A percentile compares a stretch with the other conserved stretches of the same genome.
phyloP scores from a whole-genome alignment of 2,888 invertebrate genomes.

The Temnothorax unifasciatus region DNA sequence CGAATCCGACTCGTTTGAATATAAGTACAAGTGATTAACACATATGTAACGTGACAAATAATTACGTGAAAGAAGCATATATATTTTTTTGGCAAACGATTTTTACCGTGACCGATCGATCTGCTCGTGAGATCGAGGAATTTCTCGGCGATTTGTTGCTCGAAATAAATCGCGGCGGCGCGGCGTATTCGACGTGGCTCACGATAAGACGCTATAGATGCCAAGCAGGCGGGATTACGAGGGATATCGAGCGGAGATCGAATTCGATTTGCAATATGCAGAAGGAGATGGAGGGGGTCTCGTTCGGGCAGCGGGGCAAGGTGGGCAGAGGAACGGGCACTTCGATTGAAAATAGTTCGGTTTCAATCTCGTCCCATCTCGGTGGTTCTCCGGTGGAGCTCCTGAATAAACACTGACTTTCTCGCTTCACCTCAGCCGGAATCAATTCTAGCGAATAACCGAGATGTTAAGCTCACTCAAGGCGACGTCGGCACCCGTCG shows the following conservation, averaged over 20 bases:
- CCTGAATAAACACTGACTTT: conserved; percentile 83
- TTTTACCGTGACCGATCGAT: not conserved
- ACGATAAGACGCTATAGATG: conserved; percentile 28
- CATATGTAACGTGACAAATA: not conserved
- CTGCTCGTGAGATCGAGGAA: not conserved
- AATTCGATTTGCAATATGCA: conserved; percentile 81
- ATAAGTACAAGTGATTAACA: not conserved
- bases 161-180: conserved; percentile 39
- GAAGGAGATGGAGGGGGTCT: conserved; percentile 5
- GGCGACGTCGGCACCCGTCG: conserved; percentile 37
- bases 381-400: conserved; percentile 62
- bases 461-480: conserved; percentile 77
- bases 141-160: conserved; percentile 38
- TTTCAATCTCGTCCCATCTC: conserved; percentile 80
- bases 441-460: conserved; percentile 78
- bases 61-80: not conserved
- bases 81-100: not conserved
- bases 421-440: conserved; percentile 71
- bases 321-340: conserved; percentile 53
- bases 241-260: conserved; percentile 69
- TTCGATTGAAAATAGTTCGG: conserved; percentile 81
- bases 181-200: not conserved
- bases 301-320: conserved; percentile 31
- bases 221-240: conserved; percentile 64
- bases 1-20: too few species aligned